Conservation (phyloP, 2,797 vertebrate genomes). For the Chromobotia macracanthus region DNA sequence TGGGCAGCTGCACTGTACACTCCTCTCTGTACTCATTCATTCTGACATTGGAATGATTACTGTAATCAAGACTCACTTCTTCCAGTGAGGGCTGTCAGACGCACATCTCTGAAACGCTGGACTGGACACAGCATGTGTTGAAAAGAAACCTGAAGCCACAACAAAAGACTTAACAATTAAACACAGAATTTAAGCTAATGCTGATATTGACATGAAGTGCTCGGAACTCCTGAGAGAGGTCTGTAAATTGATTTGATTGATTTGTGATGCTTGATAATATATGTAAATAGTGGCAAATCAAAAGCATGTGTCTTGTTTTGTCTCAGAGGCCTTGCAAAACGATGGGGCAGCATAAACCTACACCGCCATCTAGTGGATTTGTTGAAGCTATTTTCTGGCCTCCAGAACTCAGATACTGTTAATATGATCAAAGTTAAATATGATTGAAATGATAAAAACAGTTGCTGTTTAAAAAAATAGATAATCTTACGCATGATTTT, state of each 20-base stretch:
- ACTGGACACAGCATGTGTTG: conserved; percentile 45
- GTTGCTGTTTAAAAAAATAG: too few species aligned
- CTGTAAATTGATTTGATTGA: conserved; percentile 26
- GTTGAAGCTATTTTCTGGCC: neutral
- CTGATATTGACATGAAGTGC: conserved; percentile 2
- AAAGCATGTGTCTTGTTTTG: conserved; percentile 26
- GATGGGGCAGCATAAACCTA: conserved; percentile 74
- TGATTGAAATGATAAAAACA: neutral
- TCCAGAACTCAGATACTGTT: neutral
- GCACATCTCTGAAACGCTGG: conserved; percentile 37
- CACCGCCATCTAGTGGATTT: conserved; percentile 80
- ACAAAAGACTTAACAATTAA: conserved; percentile 40
- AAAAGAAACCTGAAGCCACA: conserved; percentile 32
- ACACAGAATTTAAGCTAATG: conserved; percentile 20
- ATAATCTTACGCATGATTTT: neutral
- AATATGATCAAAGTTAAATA: neutral
- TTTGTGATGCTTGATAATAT: conserved; percentile 54
- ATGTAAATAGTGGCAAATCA: conserved; percentile 45
- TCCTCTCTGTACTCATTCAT: conserved; percentile 38
- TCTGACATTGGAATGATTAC: conserved; percentile 50
- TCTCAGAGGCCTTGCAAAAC: conserved; percentile 33
- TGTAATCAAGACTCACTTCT: conserved; percentile 50
- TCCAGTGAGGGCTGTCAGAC: conserved; percentile 35
- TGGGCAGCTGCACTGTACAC: conserved; percentile 63
- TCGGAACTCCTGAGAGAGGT: conserved; percentile 17